Evolutionary conservation across 92 coral and sea anemone species (phyloP).

Genomic region (Heliopora coerulea): DNA sequence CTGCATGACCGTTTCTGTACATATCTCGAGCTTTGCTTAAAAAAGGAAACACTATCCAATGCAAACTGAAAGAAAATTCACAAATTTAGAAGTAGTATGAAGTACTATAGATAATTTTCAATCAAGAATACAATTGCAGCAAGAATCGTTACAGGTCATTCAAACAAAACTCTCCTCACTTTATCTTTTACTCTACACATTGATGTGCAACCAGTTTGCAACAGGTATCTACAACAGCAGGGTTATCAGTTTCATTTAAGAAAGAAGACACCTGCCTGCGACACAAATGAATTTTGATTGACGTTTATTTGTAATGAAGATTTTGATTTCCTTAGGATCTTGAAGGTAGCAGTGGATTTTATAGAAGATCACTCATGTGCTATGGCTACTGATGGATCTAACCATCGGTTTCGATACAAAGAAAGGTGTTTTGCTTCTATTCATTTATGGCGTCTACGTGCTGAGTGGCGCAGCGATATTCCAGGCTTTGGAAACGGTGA

Average conservation of each 20-base stretch:
- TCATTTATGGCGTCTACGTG: slow-evolving; percentile 75
- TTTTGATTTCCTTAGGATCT: no score
- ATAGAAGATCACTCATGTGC: neutral
- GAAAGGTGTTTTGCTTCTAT: slow-evolving; percentile 65
- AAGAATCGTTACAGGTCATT: no score
- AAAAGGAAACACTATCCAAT: no score
- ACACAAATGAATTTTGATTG: slow-evolving; percentile 5
- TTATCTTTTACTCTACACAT: no score
- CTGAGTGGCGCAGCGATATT: slow-evolving; percentile 93
- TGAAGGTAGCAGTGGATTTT: no score
- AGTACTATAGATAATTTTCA: no score
- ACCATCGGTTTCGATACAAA: slow-evolving; percentile 71
- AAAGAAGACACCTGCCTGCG: neutral
- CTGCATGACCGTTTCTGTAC: no score
- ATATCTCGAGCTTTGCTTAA: no score
- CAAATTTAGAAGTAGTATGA: no score
- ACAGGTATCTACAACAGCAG: neutral
- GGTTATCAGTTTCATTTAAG: neutral
- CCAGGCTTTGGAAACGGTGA: slow-evolving; percentile 86
- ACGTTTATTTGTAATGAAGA: neutral
- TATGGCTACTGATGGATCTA: slow-evolving; percentile 85
- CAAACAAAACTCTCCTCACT: no score
- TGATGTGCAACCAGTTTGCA: neutral
- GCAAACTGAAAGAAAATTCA: no score
- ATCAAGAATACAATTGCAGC: no score